Evolutionary conservation across 2,113 vertebrate species (phyloP).

Genomic region (Bufo bufo): DNA sequence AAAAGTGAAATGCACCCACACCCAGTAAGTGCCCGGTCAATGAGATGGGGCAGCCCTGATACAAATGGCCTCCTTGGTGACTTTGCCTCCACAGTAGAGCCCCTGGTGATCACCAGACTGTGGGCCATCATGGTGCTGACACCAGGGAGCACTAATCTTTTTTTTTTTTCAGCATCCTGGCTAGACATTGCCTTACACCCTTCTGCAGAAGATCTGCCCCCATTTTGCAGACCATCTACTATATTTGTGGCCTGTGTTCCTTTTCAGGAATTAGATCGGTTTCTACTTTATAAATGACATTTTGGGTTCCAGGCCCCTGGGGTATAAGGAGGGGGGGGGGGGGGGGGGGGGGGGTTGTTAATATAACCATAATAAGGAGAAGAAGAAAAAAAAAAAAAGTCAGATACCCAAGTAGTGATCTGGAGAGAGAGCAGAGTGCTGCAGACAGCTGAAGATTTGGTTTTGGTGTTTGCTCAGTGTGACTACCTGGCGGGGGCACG

Average conservation of each 20-base stretch:
- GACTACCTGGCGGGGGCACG: conserved; percentile 18
- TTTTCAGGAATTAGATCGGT: neutral
- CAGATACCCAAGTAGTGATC: neutral
- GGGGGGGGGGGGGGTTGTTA: no score
- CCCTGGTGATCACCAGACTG: no score
- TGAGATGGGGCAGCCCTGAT: neutral
- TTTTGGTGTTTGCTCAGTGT: neutral
- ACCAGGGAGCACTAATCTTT: no score
- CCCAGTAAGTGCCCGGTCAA: neutral
- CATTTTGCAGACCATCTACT: neutral
- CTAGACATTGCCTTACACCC: neutral
- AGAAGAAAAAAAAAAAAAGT: neutral
- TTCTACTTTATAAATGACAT: neutral
- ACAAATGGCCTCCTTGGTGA: no score
- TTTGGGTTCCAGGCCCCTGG: neutral
- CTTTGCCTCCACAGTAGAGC: no score
- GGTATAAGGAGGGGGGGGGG: neutral
- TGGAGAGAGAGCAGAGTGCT: neutral
- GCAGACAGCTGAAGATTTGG: neutral
- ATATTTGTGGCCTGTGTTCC: neutral
- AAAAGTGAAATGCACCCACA: neutral
- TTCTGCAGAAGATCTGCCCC: neutral
- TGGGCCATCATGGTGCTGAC: no score
- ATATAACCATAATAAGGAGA: neutral
- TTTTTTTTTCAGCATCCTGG: neutral